Base-by-base conservation (phyloP, 2,888 invertebrate species). In the Odontocolon sp. region DNA sequence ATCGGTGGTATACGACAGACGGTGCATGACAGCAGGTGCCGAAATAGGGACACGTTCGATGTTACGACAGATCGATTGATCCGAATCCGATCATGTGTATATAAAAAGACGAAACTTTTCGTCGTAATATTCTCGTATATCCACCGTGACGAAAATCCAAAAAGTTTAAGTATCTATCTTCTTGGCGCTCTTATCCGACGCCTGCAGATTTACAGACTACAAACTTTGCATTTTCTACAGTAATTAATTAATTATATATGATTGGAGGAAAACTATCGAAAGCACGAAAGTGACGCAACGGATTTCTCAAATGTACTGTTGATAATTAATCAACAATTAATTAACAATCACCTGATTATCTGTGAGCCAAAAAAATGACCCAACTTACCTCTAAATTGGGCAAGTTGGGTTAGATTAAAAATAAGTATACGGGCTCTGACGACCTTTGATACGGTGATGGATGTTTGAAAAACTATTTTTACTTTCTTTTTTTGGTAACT, bases 141-240 rank as follows among this genome's bases (percentile, higher is more conserved):
- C n/a, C 8, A 28, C n/a, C 28, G 11, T 26, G 18, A 21, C 42
- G 42, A 45, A 50, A 68, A 69, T 75, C 36, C 45, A 64, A 57
- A 75, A 75, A 75, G 69, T 75, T 75, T 52, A 3, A 14, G 74
- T 64, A 57, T 64, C 56, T 4, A 42, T 52, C 33, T 16, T 67
- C 8, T 6, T 28, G 33, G 3, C 5, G 11, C 8, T 28, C 31
- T 47, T 33, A 3, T 36, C 47, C 14, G 47, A 11, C 63, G 33
- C 18, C 33, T 47, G 63, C 31, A 11, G 47, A 50, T 64, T 52
- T 47, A 63, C 47, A 33, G 33, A 21, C 45, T 31, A 57, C 38
- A 38, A 16, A 57, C 28, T 59, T 28, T 6, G 47, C 21, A 23
- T 33, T 63, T 47, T 47, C 3, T 6, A 11, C 28, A n/a, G n/a